Percentiles rank a stretch among this genome's conserved stretches.
Evolutionary conservation across 1,140 invertebrate species (phyloP).

Genomic region (Dysdera silvatica): DNA sequence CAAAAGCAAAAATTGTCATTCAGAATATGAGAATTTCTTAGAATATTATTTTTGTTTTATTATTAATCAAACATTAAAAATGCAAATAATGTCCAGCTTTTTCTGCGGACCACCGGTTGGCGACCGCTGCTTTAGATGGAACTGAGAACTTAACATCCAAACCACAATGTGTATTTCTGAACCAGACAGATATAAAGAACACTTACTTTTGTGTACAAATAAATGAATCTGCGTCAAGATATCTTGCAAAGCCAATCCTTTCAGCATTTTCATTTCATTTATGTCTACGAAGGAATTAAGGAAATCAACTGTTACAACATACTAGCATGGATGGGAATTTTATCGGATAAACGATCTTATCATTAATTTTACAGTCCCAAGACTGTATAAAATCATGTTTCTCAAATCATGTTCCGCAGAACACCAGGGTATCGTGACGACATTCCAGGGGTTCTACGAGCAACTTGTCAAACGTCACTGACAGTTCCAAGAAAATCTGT

Average conservation of each 20-base stretch:
- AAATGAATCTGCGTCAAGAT: slow-evolving; percentile 81
- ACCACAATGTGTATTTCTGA: too few relatives aligned
- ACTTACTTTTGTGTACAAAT: slow-evolving; percentile 75
- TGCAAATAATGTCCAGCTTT: slow-evolving; percentile 5
- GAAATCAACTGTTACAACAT: background rate
- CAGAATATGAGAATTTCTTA: background rate
- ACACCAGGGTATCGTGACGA: too few relatives aligned
- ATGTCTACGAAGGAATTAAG: slow-evolving; percentile 55
- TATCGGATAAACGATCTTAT: background rate
- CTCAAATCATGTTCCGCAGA: too few relatives aligned
- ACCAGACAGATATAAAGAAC: slow-evolving; percentile 3
- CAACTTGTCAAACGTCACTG: too few relatives aligned
- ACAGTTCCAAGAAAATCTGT: too few relatives aligned
- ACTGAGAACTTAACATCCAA: too few relatives aligned
- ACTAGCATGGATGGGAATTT: background rate
- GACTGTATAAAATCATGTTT: too few relatives aligned
- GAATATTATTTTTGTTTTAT: background rate
- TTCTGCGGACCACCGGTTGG: too few relatives aligned
- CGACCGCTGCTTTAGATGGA: too few relatives aligned
- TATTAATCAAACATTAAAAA: slow-evolving; percentile 13
- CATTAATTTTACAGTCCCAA: background rate
- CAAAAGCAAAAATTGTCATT: too few relatives aligned
- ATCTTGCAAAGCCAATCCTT: slow-evolving; percentile 81
- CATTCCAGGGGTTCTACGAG: too few relatives aligned
- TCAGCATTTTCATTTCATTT: slow-evolving; percentile 68